phyloP scores from a whole-genome alignment of 2,113 vertebrate species.

The Thalassarche chlororhynchos region DNA sequence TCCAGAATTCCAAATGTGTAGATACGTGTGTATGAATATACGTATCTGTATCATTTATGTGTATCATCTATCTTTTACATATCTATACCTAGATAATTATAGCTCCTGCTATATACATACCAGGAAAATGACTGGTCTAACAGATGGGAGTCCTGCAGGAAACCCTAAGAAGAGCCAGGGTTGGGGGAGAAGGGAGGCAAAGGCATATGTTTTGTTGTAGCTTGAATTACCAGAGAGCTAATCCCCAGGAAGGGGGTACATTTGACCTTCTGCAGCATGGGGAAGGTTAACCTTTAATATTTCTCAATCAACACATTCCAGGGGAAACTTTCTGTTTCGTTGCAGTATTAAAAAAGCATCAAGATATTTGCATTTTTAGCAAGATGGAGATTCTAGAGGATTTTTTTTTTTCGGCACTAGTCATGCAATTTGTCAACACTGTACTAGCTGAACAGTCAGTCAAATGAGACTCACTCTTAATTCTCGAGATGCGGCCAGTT shows the following conservation, averaged over 20 bases:
- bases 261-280: conserved; percentile 49
- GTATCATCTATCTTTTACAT: not conserved
- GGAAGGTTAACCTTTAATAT: conserved; percentile 55
- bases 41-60: not conserved
- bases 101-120: conserved; percentile 17
- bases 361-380: conserved; percentile 1
- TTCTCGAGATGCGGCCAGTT: not conserved
- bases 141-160: conserved; percentile 67
- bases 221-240: conserved; percentile 48
- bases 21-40: not conserved
- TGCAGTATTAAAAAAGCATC: not conserved
- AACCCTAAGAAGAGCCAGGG: conserved; percentile 52
- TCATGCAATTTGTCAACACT: not conserved
- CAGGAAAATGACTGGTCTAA: conserved; percentile 47
- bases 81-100: conserved; percentile 56
- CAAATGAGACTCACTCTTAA: not conserved
- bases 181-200: conserved; percentile 29
- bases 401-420: not conserved
- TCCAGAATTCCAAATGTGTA: not conserved
- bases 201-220: conserved; percentile 64
- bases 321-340: not conserved
- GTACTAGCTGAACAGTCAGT: not conserved
- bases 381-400: not conserved
- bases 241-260: conserved; percentile 37
- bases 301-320: conserved; percentile 5